Percentiles rank a stretch among this genome's conserved stretches.
These are phyloP conservation scores for Rhabdomys dilectus DNA, from an alignment of 2,113 vertebrate genomes.

Conservation along the genomic window DNA sequence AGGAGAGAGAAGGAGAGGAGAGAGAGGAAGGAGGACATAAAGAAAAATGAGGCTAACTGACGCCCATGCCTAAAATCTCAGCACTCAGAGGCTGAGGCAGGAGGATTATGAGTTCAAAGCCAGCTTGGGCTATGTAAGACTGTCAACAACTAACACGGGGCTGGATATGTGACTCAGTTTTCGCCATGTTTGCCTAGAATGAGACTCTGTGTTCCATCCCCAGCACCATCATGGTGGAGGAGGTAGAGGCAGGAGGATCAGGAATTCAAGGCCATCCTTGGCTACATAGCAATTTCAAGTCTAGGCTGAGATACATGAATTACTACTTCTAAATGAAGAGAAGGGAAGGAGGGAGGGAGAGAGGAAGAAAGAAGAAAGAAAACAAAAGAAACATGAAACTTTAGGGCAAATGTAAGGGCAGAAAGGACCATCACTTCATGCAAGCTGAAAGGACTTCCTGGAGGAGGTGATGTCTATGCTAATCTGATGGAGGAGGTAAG, in stretches of 20 bases:
- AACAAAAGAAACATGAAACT: not conserved
- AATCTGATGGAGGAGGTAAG: not conserved
- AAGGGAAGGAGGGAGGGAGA: too few species aligned
- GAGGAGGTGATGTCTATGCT: not conserved
- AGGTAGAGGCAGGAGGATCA: not conserved
- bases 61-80: too few species aligned
- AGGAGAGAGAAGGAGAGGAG: not conserved
- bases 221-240: too few species aligned
- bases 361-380: not conserved
- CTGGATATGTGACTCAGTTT: not conserved
- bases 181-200: not conserved
- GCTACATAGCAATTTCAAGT: not conserved
- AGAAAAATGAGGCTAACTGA: not conserved
- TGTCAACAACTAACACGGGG: not conserved
- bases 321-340: not conserved
- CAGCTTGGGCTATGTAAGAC: not conserved
- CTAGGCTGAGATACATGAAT: not conserved
- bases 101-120: not conserved
- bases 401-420: not conserved
- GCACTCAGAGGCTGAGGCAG: not conserved
- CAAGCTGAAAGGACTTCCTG: constrained; percentile 1
- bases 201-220: too few species aligned
- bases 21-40: not conserved
- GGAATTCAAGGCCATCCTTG: not conserved
- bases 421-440: not conserved